These are phyloP conservation scores for Dryoscopus gambensis DNA, from an alignment of 2,113 vertebrate genomes.

Conservation along the genomic window DNA sequence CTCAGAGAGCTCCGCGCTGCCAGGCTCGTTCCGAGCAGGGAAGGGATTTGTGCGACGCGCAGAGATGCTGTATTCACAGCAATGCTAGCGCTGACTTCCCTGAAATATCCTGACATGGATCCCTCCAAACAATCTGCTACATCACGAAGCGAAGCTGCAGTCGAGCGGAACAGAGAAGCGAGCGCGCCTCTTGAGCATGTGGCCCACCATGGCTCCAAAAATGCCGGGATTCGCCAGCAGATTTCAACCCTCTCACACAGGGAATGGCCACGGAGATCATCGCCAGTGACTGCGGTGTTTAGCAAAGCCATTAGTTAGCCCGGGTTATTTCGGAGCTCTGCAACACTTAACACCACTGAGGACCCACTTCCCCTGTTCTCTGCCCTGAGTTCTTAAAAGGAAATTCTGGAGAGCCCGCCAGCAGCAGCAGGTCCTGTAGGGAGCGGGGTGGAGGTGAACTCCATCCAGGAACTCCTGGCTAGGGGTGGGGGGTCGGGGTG, in stretches of 20 bases:
- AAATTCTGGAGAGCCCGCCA: neutral
- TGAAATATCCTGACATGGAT: slow-evolving; percentile 5
- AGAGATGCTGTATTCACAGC: neutral
- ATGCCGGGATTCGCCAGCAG: neutral
- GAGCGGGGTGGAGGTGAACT: neutral
- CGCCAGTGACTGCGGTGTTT: neutral
- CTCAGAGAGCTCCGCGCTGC: neutral
- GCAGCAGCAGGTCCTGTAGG: neutral
- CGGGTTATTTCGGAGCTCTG: neutral
- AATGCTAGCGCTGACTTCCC: neutral
- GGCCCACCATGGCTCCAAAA: neutral
- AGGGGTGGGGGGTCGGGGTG: rapidly evolving
- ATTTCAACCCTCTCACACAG: neutral
- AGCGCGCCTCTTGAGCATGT: neutral
- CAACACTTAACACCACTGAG: neutral
- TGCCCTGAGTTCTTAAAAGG: neutral
- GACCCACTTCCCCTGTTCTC: slow-evolving; percentile 1
- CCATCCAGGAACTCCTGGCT: neutral
- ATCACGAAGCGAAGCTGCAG: neutral
- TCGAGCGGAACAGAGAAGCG: neutral
- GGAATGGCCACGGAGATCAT: neutral
- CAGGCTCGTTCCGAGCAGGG: neutral
- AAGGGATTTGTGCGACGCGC: neutral
- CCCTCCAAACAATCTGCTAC: neutral
- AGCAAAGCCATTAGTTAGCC: neutral